Evolutionary conservation across 2,888 invertebrate species (phyloP), one percentile per base, ranked within the genome.

Genomic region (Pammene aurita): DNA sequence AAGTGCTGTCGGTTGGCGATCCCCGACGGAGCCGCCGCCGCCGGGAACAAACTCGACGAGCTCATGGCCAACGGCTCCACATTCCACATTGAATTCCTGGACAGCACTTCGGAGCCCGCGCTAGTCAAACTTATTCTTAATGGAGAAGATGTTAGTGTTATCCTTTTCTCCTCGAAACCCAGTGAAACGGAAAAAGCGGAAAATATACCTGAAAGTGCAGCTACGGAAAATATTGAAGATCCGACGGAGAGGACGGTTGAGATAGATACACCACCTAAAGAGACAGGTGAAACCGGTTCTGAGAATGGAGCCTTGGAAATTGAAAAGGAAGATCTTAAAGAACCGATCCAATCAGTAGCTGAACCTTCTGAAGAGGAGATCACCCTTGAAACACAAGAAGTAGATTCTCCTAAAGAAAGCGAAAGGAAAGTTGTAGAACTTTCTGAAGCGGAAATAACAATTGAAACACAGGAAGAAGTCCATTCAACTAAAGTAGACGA

Each of bases 21-120:
- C 57, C 90, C 93, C 0, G 81, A 85, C 11, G 93, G 90, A 11
- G 81, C 93, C 5, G 73, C 78, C 85, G 88, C 84, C 42, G 84
- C 84, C 0, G 88, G 86, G 75, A 79, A 78, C 35, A 89, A 87
- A 74, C 77, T 92, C 9, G 87, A 91, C 44, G 84, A 84, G 7
- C 79, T 89, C 57, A 85, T 86, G 41, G 77, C 84, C 34, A 85
- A 87, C 64, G 84, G 85, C 50, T 74, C 73, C 13, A 87, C 89
- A 80, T 88, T 96, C 83, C 93, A 94, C 74, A 93, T 95, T 41
- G 94, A 95, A 77, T 93, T 94, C 78, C 84, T 95, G 77, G 91
- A 93, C 76, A 93, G 93, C 56, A 90, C 94, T 0, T 93, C 92
- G 7, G 94, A 94, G 73, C 94, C 94, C 0, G 89, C 93, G 16